Evolutionary conservation across 2,888 invertebrate species (phyloP), one percentile per base, ranked within the genome.

Genomic region (Anaspis maculata): DNA sequence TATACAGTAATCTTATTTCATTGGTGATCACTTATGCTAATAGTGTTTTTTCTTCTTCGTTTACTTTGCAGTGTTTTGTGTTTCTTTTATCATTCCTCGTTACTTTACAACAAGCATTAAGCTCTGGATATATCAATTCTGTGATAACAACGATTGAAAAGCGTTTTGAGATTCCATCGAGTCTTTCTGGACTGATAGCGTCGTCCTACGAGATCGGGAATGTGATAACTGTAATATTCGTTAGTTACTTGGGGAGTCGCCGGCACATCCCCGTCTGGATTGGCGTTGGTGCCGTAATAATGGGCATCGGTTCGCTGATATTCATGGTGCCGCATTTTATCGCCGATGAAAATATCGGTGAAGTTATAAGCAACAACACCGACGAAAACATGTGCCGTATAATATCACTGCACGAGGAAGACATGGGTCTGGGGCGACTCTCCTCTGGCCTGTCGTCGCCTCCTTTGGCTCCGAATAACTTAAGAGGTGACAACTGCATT

Each of bases 121-220:
- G 89, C 64, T 90, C 89, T 41, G 90, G 90, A 47, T 90, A 90
- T 64, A 88, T 89, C 51, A 90, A 90, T 70, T 89, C 89, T 64
- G 94, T 95, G 67, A 92, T 95, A 65, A 94, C 94, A 48, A 95
- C 94, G 34, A 92, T 95, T 56, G 94, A 95, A 70, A 92, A 92
- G 67, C 81, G 94, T 45, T 86, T 86, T 60, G 91, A 94, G 67
- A 90, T 94, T 59, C 91, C 91, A 40, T 91, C 91, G 62, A 86
- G 88, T 61, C 81, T 89, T 46, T 90, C 91, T 30, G 92, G 94
- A 36, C 76, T 92, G 52, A 87, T 94, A 48, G 91, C 92, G 36
- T 91, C 91, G 54, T 89, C 90, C 54, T 92, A 92, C 65, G 94
- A 94, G 73, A 88, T 90, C 57, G 94, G 94, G 56, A 92, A 92